A percentile compares a stretch with the other conserved stretches of the same genome.
These are phyloP conservation scores for Ichneumon xanthorius DNA, from an alignment of 2,888 invertebrate genomes.

Conservation along the genomic window DNA sequence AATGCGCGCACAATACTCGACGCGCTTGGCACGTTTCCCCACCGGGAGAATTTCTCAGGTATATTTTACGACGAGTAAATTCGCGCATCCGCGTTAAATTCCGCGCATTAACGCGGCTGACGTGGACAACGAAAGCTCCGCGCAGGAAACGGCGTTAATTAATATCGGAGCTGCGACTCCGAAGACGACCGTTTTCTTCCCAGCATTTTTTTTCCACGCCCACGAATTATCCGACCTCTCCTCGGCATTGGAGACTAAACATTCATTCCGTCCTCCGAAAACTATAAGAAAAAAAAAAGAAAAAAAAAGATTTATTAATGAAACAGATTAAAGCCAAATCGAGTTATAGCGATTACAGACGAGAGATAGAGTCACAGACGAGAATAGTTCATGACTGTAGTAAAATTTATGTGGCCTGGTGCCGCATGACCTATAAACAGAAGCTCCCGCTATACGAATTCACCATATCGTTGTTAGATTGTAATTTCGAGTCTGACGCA, in stretches of 20 bases:
- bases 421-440: slow-evolving; percentile 71
- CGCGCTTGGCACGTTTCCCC: slow-evolving; percentile 7
- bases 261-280: slow-evolving; percentile 47
- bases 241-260: neutral
- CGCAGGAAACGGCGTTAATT: neutral
- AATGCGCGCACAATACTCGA: slow-evolving; percentile 1
- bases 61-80: neutral
- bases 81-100: slow-evolving; percentile 23
- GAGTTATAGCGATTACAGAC: slow-evolving; percentile 67
- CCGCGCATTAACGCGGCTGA: slow-evolving; percentile 13
- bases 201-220: neutral
- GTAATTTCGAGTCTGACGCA: slow-evolving; percentile 51
- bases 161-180: neutral
- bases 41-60: slow-evolving; percentile 2
- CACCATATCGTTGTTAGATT: slow-evolving; percentile 60
- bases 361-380: slow-evolving; percentile 73
- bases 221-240: slow-evolving; percentile 8
- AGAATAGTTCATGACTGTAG: slow-evolving; percentile 78
- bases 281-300: slow-evolving; percentile 67
- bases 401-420: slow-evolving; percentile 69
- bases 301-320: slow-evolving; percentile 68
- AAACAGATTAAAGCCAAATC: slow-evolving; percentile 74
- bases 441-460: slow-evolving; percentile 56
- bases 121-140: neutral
- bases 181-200: neutral